A percentile compares a stretch with the other conserved stretches of the same genome.
phyloP scores from a whole-genome alignment of 2,888 invertebrate species.

The Thyatira batis region DNA sequence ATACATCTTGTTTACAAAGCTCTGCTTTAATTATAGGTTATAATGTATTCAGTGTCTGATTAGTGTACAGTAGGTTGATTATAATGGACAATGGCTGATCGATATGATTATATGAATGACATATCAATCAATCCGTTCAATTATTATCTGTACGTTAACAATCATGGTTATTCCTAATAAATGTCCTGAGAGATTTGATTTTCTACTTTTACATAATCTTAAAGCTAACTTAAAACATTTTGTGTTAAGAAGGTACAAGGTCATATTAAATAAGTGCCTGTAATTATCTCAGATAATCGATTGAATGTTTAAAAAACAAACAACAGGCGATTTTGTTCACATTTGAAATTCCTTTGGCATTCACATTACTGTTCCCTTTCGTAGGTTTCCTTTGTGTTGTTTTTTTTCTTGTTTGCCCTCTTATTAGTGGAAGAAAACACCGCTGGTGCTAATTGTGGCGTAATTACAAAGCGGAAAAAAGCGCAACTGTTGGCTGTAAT shows the following conservation, averaged over 20 bases:
- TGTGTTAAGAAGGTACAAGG: no score
- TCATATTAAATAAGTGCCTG: neutral
- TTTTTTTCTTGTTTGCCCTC: neutral
- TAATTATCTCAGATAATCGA: neutral
- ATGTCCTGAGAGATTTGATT: neutral
- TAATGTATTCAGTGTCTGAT: slow-evolving; percentile 2
- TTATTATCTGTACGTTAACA: neutral
- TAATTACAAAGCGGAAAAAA: slow-evolving; percentile 30
- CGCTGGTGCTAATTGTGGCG: slow-evolving; percentile 27
- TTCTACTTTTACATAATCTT: neutral
- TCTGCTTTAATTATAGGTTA: neutral
- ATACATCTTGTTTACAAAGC: neutral
- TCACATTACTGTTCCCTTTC: neutral
- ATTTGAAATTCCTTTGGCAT: slow-evolving; percentile 1
- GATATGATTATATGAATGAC: neutral
- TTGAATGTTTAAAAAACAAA: neutral
- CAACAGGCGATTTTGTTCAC: neutral
- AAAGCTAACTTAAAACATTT: no score
- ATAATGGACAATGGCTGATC: neutral
- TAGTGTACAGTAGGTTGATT: neutral
- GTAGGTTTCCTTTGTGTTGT: neutral
- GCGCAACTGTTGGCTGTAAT: slow-evolving; percentile 33
- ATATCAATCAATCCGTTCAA: slow-evolving; percentile 1
- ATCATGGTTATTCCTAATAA: neutral
- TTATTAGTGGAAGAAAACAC: neutral